Evolutionary conservation across 2,888 invertebrate species (phyloP), one percentile per base, ranked within the genome.

Genomic region (Baccha elongata): DNA sequence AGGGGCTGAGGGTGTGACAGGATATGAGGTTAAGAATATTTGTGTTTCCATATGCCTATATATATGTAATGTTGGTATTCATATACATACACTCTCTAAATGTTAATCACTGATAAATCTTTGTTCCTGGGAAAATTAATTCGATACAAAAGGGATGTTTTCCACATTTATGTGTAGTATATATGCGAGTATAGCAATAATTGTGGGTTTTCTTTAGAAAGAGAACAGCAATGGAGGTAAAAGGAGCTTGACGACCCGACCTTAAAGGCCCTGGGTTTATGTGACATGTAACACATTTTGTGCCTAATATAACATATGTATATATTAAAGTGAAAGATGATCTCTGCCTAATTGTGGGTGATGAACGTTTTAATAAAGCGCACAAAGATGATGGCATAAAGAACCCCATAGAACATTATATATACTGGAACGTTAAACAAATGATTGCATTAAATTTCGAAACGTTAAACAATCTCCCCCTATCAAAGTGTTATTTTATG

Each of bases 91-190:
- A 44, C 35, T 29, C n/a, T 52, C 26, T 46, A 42, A n/a, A 46
- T 76, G 76, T 81, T 71, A 81, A 72, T 76, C 76, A 81, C 76
- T 65, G 71, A 76, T 81, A 81, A 60, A 76, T 72, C 76, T 71
- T 76, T 71, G 65, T 55, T 60, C 42, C 62, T 52, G 15, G 52
- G 48, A 44, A 50, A 69, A 68, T 80, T 58, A 58, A 80, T 74
- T 67, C 79, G 48, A 50, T 50, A 74, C 67, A 50, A 74, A 60
- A 48, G 62, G 35, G 53, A 44, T 65, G 58, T 40, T 58, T 40
- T 26, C 40, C 37, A 40, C 58, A 26, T 58, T 58, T 32, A 19
- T 53, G 3, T 50, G 10, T 13, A 3, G 23, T 10, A 17, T 10
- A 1, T 29, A n/a, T 8, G 6, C n/a, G 19, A 19, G 44, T 62